These are phyloP conservation scores for Chrosomus eos DNA, from an alignment of 2,797 vertebrate species.

Conservation along the genomic window DNA sequence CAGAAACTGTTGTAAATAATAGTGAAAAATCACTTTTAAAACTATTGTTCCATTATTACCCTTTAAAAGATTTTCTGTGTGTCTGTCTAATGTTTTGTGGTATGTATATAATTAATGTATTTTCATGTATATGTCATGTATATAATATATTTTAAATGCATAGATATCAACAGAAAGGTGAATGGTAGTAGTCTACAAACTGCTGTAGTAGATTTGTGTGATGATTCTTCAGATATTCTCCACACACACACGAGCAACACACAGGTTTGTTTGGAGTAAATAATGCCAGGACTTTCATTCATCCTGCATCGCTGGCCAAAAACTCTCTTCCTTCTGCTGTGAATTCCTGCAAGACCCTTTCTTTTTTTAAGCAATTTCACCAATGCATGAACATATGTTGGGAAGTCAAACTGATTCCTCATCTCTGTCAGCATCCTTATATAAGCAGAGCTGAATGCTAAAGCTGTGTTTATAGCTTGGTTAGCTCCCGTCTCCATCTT, in stretches of 20 bases:
- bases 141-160: not conserved
- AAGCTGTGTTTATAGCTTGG: not conserved
- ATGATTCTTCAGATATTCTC: not conserved
- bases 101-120: too few species aligned
- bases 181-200: not conserved
- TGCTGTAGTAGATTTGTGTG: not conserved
- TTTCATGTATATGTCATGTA: too few species aligned
- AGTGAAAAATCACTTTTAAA: too few species aligned
- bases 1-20: not conserved
- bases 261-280: not conserved
- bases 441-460: not conserved
- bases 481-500: not conserved
- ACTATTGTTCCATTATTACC: too few species aligned
- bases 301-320: not conserved
- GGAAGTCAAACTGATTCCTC: not conserved
- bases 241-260: not conserved
- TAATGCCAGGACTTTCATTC: not conserved
- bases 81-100: not conserved
- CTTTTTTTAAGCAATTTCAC: not conserved
- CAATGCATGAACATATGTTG: slow-evolving; percentile 15
- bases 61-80: not conserved
- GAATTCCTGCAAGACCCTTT: slow-evolving; percentile 3
- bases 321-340: not conserved
- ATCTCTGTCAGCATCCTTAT: not conserved
- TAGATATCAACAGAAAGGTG: not conserved